Percentiles rank a stretch among this genome's conserved stretches.
These are phyloP conservation scores for Schizothorax lantsangensis DNA, from an alignment of 2,797 vertebrate species.

Conservation along the genomic window DNA sequence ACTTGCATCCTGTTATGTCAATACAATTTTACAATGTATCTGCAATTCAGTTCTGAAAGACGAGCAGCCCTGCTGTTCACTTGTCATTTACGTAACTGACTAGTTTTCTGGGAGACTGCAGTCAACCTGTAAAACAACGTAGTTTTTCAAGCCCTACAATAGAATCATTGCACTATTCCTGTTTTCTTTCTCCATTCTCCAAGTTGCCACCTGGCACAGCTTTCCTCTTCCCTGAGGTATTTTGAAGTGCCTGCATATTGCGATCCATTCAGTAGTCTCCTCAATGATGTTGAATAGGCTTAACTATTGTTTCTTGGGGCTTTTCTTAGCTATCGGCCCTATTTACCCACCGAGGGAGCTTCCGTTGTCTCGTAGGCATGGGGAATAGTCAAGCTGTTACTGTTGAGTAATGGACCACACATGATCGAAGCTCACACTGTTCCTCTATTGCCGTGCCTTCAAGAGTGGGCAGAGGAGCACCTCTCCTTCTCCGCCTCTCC, in stretches of 20 bases:
- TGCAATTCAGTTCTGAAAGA: background rate
- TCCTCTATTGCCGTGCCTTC: slow-evolving; percentile 62
- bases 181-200: slow-evolving; percentile 2
- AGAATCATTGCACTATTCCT: slow-evolving; percentile 5
- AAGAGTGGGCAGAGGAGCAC: slow-evolving; percentile 64
- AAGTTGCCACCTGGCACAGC: slow-evolving; percentile 68
- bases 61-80: background rate
- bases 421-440: slow-evolving; percentile 71
- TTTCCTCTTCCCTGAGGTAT: slow-evolving; percentile 63
- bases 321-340: slow-evolving; percentile 67
- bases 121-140: background rate
- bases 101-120: background rate
- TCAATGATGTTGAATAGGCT: slow-evolving; percentile 58
- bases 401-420: slow-evolving; percentile 79
- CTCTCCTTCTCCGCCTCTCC: slow-evolving; percentile 47
- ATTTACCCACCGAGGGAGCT: slow-evolving; percentile 68
- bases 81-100: background rate
- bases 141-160: background rate
- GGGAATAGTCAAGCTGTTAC: slow-evolving; percentile 69
- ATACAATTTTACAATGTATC: background rate
- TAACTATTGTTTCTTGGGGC: slow-evolving; percentile 52
- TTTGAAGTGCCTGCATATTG: slow-evolving; percentile 66
- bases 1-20: background rate
- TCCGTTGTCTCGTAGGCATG: slow-evolving; percentile 71
- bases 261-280: slow-evolving; percentile 57